phyloP scores from a whole-genome alignment of 2,797 vertebrate genomes.

The Helarctos malayanus region DNA sequence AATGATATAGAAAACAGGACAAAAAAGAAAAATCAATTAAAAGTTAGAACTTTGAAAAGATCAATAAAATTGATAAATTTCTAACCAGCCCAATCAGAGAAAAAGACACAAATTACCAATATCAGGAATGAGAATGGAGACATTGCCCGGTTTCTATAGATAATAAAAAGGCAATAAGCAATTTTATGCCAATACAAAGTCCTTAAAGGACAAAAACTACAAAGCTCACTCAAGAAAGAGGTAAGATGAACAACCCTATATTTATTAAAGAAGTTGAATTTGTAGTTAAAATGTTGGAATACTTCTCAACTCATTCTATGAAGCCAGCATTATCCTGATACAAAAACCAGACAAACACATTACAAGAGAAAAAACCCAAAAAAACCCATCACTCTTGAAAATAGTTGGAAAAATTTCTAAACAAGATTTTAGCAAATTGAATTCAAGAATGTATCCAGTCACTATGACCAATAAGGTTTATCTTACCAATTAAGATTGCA shows the following conservation, averaged over 20 bases:
- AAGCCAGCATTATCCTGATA: not conserved
- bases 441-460: not conserved
- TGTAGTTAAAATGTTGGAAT: not conserved
- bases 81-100: not conserved
- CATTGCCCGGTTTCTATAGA: not conserved
- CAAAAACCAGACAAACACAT: not conserved
- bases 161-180: not conserved
- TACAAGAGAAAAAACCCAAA: not conserved
- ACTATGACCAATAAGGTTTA: not conserved
- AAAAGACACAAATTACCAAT: conserved; percentile 8
- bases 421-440: not conserved
- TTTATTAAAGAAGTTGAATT: not conserved
- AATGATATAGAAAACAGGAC: not conserved
- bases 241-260: not conserved
- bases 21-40: not conserved
- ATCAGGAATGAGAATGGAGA: not conserved
- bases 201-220: not conserved
- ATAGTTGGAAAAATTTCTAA: not conserved
- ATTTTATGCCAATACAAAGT: not conserved
- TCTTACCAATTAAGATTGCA: not conserved
- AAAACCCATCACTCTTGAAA: not conserved
- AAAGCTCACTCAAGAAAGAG: not conserved
- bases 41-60: not conserved
- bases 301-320: not conserved
- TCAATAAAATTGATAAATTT: not conserved